Percentiles rank a stretch among this genome's conserved stretches.
These are phyloP conservation scores for Yasuhikotakia modesta DNA, from an alignment of 2,797 vertebrate genomes.

Conservation along the genomic window DNA sequence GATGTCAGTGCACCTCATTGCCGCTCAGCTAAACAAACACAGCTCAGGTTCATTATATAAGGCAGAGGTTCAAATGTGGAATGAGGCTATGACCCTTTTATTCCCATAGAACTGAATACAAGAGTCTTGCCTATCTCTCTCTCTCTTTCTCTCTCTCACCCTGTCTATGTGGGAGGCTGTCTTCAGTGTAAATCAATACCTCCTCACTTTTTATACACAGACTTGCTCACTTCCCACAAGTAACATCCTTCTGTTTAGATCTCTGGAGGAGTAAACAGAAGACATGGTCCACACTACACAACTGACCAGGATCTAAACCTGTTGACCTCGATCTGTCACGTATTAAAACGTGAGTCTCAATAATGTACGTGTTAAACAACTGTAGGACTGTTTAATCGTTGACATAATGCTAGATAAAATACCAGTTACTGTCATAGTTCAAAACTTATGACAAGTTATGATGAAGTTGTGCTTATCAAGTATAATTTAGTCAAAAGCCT, in stretches of 20 bases:
- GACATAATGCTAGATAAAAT: neutral
- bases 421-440: neutral
- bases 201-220: constrained; percentile 44
- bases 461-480: too few relatives aligned
- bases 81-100: constrained; percentile 49
- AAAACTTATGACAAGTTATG: too few relatives aligned
- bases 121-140: constrained; percentile 43
- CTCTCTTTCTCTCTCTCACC: constrained; percentile 15
- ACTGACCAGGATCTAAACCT: constrained; percentile 17
- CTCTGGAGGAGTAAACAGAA: constrained; percentile 33
- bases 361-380: neutral
- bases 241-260: constrained; percentile 36
- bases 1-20: constrained; percentile 32
- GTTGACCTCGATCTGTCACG: neutral
- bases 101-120: constrained; percentile 43
- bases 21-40: constrained; percentile 7
- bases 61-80: constrained; percentile 16
- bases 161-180: constrained; percentile 57
- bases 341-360: neutral
- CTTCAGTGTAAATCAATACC: constrained; percentile 62
- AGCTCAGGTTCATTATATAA: constrained; percentile 33
- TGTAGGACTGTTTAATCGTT: neutral
- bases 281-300: constrained; percentile 15
- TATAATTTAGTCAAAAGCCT: neutral
- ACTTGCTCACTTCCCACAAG: constrained; percentile 49